Base-by-base conservation (phyloP, 1,140 invertebrate genomes). In the Lordiphosa clarofinis region DNA sequence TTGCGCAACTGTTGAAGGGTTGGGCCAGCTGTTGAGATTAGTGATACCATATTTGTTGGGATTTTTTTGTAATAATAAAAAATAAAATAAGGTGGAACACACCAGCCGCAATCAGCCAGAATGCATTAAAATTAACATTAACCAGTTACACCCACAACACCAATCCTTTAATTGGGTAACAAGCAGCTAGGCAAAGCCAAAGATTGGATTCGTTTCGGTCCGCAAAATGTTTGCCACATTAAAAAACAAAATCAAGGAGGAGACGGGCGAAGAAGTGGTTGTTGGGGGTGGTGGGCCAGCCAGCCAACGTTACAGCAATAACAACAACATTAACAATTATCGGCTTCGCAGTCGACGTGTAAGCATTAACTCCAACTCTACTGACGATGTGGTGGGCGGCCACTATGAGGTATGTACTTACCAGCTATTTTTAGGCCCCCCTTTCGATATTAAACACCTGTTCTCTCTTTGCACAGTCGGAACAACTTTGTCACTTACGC, bases 221-320 rank as follows among this genome's bases (percentile, higher is more conserved):
- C 15, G 38, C 24, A 57, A 64, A 71, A 93, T 93, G 92, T 93
- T 93, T 76, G 90, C 92, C 9, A 92, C 91, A 61, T 82, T 93
- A 36, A 68, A 94, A 94, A 94, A 94, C 81, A 94, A 94, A 89
- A 94, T 94, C 72, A 91, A 92, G 55, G 93, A 94, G 79, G 93
- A 94, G 89, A 94, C 93, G 24, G 94, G 93, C 40, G 93, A 91
- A 82, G 93, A 94, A 79, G 89, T 94, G 37, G 91, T 70, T 9
- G 43, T 24, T 1, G 11, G 42, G 21, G 21, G 28, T 31, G 13
- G 52, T 70, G 50, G 15, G 21, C 5, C 66, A 63, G 33, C 50
- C 69, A 47, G 47, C 54, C 63, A 56, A 35, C 71, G 79, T 1
- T 52, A 56, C 33, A 28, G 19, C 43, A 58, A 65, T 37, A 87